These are phyloP conservation scores for Typhlomys cinereus DNA, from an alignment of 2,113 vertebrate species.

Conservation along the genomic window DNA sequence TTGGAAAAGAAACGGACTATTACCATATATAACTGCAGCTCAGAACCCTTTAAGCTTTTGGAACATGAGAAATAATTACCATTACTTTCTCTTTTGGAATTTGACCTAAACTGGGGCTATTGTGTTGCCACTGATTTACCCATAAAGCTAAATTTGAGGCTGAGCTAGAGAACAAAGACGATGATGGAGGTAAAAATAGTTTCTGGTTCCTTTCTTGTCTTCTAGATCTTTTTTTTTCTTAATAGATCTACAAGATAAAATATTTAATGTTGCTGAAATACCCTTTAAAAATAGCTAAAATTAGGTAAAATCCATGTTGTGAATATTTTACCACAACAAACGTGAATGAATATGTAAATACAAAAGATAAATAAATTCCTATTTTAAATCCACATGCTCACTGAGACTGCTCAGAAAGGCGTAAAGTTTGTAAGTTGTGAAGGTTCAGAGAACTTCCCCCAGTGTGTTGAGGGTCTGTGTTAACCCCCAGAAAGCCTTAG, in stretches of 20 bases:
- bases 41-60: not conserved
- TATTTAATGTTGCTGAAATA: not conserved
- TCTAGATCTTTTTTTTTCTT: not conserved
- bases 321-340: not conserved
- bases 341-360: not conserved
- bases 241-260: not conserved
- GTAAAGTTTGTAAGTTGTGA: rapidly evolving
- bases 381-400: not conserved
- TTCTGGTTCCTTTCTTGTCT: not conserved
- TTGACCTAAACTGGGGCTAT: not conserved
- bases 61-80: not conserved
- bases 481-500: not conserved
- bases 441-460: not conserved
- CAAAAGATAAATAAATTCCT: not conserved
- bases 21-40: not conserved
- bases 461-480: rapidly evolving
- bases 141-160: not conserved
- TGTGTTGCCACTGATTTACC: not conserved
- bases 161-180: not conserved
- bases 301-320: not conserved
- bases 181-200: not conserved
- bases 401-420: not conserved
- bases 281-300: not conserved
- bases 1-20: not conserved
- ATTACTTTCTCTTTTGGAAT: not conserved